Conservation (phyloP, 1,140 invertebrate genomes). For the Notospermus geniculatus region DNA sequence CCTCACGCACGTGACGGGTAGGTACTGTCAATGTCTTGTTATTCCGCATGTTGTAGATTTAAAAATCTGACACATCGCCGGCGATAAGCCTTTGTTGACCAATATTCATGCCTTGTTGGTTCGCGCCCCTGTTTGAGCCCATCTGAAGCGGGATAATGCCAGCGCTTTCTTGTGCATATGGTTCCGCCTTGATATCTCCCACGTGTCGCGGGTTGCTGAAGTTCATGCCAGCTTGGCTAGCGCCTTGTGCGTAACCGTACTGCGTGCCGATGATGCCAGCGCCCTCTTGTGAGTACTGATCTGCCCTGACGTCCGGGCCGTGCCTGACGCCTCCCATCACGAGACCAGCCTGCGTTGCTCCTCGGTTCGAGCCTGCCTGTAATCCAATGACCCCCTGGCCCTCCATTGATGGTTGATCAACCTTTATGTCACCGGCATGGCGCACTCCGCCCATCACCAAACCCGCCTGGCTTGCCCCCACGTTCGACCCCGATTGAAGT, state of each 20-base stretch:
- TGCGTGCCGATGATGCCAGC: conserved; percentile 82
- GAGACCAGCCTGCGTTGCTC: conserved; percentile 85
- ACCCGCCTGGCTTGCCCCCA: conserved; percentile 52
- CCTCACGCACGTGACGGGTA: too few species aligned
- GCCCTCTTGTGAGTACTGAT: conserved; percentile 51
- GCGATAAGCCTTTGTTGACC: conserved; percentile 39
- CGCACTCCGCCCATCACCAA: conserved; percentile 13
- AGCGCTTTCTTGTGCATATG: conserved; percentile 60
- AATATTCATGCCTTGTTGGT: conserved; percentile 39
- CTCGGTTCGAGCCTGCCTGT: conserved; percentile 84
- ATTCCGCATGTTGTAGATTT: too few species aligned
- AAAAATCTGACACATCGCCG: conserved; percentile 11
- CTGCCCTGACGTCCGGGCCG: conserved; percentile 57
- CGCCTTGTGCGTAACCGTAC: conserved; percentile 81
- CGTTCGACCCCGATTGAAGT: conserved; percentile 76
- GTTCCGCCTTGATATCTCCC: conserved; percentile 27
- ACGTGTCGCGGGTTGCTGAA: conserved; percentile 17
- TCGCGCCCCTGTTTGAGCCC: conserved; percentile 77
- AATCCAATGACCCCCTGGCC: conserved; percentile 77
- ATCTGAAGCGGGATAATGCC: conserved; percentile 86
- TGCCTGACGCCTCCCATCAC: conserved; percentile 90
- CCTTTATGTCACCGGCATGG: conserved; percentile 23
- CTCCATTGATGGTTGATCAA: conserved; percentile 60
- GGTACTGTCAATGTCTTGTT: too few species aligned
- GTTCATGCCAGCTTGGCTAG: conserved; percentile 20